Base-by-base conservation (phyloP, 2,888 invertebrate genomes). In the Polydrusus pterygomalis region DNA sequence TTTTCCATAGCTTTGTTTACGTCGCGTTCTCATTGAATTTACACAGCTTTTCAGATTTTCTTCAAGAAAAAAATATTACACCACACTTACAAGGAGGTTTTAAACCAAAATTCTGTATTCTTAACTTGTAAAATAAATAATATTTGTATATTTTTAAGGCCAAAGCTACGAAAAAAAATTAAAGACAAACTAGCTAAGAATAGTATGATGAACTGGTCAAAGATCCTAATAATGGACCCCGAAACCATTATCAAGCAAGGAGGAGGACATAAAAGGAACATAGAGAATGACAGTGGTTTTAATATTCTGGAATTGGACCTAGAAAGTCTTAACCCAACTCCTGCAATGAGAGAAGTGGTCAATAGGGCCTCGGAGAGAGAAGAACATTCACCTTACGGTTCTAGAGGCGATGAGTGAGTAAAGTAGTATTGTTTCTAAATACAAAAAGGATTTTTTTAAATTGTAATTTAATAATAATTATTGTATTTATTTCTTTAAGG, bases 301-400 rank as follows among this genome's bases (percentile, higher is more conserved):
- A 89, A 74, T 79, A 77, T 83, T 58, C 73, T 79, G 2, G 85
- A 89, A 87, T 84, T 91, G 87, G 83, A 88, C 80, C 85, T 92
- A 64, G 85, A 87, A 65, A 85, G 85, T n/a, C 80, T 90, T 71
- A 91, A 91, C 82, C 93, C 93, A 0, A 94, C 94, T 0, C 91
- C 92, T 60, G 93, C 93, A 0, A 94, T 94, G 94, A 88, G 91
- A 77, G 91, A 92, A 79, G 91, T 94, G 0, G 87, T 92, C 70
- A 89, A 91, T 47, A 91, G 89, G 82, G 91, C 91, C 81, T 90
- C 90, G 80, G 92, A 91, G 73, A 90, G 90, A 83, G 87, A 88
- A 0, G 70, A 56, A 2, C 87, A 87, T 15, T 85, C 84, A 8
- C 84, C 85, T n/a, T 80, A 18, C 47, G 17, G 76, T 45, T 78